These are phyloP conservation scores for Miniopterus natalensis DNA, from an alignment of 2,113 vertebrate genomes.

Conservation along the genomic window DNA sequence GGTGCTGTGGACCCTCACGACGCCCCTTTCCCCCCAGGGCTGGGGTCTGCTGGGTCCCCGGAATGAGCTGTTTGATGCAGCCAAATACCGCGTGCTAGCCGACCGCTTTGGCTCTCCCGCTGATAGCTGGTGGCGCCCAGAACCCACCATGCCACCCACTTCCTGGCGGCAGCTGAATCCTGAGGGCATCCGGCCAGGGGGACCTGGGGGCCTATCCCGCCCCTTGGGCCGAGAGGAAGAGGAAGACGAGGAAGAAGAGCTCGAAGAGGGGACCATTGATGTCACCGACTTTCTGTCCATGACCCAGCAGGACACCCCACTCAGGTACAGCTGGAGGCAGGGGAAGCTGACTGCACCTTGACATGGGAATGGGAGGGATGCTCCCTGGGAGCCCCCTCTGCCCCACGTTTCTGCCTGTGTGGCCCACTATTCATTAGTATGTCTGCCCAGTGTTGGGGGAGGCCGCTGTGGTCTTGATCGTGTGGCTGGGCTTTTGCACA, in stretches of 20 bases:
- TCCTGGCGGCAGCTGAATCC: conserved; percentile 90
- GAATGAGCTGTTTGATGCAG: conserved; percentile 90
- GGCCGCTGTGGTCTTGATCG: neutral
- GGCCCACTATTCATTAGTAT: neutral
- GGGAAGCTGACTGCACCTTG: neutral
- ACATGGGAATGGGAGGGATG: rapidly evolving
- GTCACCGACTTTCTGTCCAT: conserved; percentile 80
- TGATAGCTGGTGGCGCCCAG: conserved; percentile 88
- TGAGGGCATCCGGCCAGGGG: conserved; percentile 87
- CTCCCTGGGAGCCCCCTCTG: neutral
- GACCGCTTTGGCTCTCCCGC: conserved; percentile 87
- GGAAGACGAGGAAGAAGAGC: conserved; percentile 89
- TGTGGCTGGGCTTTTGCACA: neutral
- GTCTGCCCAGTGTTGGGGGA: neutral
- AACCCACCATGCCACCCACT: conserved; percentile 88
- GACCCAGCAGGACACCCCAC: conserved; percentile 80
- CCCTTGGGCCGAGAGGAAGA: conserved; percentile 88
- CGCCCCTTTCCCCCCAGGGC: conserved; percentile 86
- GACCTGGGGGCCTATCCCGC: conserved; percentile 85
- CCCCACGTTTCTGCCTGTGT: rapidly evolving
- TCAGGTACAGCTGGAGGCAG: conserved; percentile 79
- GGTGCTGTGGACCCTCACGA: neutral
- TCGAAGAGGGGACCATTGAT: conserved; percentile 83
- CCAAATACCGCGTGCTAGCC: conserved; percentile 83
- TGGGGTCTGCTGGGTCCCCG: conserved; percentile 93